Evolutionary conservation across 1,140 invertebrate species (phyloP).

Genomic region (Portunus trituberculatus): DNA sequence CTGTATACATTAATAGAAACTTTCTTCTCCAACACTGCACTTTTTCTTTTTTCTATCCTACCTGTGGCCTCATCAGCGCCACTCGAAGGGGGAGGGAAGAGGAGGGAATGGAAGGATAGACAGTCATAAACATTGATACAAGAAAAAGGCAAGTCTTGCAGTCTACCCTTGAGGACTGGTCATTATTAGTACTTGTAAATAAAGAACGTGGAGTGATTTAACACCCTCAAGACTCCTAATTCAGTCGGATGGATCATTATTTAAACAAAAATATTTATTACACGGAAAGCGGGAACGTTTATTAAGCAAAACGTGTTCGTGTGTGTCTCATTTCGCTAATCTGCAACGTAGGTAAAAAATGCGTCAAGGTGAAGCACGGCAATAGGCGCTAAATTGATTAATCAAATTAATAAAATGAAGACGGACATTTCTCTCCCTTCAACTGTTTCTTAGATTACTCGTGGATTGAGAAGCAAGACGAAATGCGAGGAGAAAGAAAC

Average conservation of each 20-base stretch:
- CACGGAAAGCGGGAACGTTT: neutral
- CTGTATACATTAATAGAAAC: neutral
- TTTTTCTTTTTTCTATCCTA: neutral
- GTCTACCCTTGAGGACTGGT: neutral
- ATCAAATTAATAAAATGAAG: neutral
- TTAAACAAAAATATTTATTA: neutral
- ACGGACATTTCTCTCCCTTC: neutral
- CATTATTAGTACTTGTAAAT: constrained; percentile 16
- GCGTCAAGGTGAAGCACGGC: neutral
- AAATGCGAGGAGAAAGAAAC: too few relatives aligned
- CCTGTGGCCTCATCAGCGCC: neutral
- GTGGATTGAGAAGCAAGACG: too few relatives aligned
- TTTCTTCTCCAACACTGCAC: neutral
- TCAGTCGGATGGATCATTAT: neutral
- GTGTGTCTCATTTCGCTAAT: neutral
- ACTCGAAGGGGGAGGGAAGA: neutral
- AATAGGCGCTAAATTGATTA: neutral
- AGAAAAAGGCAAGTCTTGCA: neutral
- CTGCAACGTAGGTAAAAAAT: neutral
- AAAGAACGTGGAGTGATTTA: constrained; percentile 1
- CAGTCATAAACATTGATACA: neutral
- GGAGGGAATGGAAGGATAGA: too few relatives aligned
- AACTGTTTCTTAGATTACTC: too few relatives aligned
- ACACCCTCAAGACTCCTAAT: neutral
- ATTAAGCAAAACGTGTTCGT: neutral